Base-by-base conservation (phyloP, 2,888 invertebrate genomes). In the Chalcis sispes region DNA sequence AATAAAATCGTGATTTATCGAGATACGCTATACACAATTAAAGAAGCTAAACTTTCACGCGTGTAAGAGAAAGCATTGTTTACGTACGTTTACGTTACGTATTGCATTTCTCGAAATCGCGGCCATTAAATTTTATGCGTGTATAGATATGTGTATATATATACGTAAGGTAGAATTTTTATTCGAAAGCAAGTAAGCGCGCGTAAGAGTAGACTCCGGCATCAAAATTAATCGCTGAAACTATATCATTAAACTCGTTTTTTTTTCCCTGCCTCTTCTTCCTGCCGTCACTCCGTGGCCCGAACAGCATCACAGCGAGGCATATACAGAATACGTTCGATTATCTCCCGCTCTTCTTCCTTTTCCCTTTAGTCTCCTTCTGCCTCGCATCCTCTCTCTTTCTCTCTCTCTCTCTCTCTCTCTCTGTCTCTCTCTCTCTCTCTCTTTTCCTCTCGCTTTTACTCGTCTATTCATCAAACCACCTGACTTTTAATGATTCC, bases 401-500 rank as follows among this genome's bases (percentile, higher is more conserved):
- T 1, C 2, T 13, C 42, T 1, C 13, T 4, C 23, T 10, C n/a
- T n/a, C n/a, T 7, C 36, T n/a, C 40, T n/a, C n/a, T n/a, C 29
- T 18, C 20, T 36, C 13, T 25, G 7, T 40, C 29, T 40, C 8
- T 50, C 29, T 10, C 64, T 48, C 64, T 46, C 29, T 13, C 42
- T 1, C 48, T 10, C 46, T 40, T 18, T 4, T 5, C 3, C 2
- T 13, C 42, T 1, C 13, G 13, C 23, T 10, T n/a, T n/a, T 27
- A 8, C 36, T n/a, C 40, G 23, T n/a, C 73, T 58, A 64, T 75
- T 75, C 70, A 70, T 75, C 65, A 65, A 65, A 59, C 40, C 70
- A 75, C 65, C 65, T 75, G 59, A 52, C 58, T 75, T 71, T 71
- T 71, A 65, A 65, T 65, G 58, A 70, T 75, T 58, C 56, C 27